Evolutionary conservation across 1,140 invertebrate genomes (phyloP).

Genomic region (Kradibia gibbosae): DNA sequence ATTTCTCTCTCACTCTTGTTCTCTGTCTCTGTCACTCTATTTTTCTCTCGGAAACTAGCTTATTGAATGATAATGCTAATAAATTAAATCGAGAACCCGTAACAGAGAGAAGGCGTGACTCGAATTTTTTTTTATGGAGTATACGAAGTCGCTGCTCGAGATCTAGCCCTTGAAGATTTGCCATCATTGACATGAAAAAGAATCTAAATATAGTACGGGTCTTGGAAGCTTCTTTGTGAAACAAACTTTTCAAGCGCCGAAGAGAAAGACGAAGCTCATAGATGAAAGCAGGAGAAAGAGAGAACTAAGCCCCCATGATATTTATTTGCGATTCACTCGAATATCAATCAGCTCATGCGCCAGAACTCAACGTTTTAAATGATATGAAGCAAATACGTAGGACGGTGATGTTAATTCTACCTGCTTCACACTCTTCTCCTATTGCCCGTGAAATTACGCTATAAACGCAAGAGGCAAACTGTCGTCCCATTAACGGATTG

Average conservation of each 20-base stretch:
- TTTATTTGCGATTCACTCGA: background rate
- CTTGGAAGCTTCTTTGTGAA: background rate
- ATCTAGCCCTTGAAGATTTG: background rate
- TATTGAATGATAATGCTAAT: constrained; percentile 24
- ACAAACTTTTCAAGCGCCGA: background rate
- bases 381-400: no score
- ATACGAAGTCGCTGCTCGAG: background rate
- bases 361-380: no score
- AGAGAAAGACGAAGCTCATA: background rate
- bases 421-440: no score
- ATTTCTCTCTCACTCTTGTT: background rate
- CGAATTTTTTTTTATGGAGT: background rate
- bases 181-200: background rate
- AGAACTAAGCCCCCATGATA: background rate
- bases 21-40: background rate
- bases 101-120: background rate
- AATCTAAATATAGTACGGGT: background rate
- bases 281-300: background rate
- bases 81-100: background rate
- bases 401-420: no score
- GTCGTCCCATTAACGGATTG: no score
- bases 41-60: background rate
- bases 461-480: no score
- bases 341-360: no score
- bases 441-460: no score